phyloP scores from a whole-genome alignment of 2,888 invertebrate genomes.

The Biston betularia region DNA sequence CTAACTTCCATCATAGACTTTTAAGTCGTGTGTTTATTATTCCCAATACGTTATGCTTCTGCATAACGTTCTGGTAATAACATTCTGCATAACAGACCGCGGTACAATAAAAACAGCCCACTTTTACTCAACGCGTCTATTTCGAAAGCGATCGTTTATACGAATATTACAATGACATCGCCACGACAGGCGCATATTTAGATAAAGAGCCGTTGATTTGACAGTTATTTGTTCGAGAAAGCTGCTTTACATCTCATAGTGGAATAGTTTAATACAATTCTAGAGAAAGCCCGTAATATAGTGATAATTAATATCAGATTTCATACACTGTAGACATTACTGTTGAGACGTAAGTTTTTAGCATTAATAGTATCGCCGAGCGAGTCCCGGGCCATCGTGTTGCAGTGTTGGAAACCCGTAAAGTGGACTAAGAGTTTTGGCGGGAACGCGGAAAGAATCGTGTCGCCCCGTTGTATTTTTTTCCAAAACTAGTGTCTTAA shows the following conservation, averaged over 20 bases:
- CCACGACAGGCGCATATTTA: constrained; percentile 21
- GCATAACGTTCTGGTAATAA: too few relatives aligned
- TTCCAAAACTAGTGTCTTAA: too few relatives aligned
- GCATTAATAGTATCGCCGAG: too few relatives aligned
- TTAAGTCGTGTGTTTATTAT: not conserved
- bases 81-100: not conserved
- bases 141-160: constrained; percentile 23
- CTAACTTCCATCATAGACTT: not conserved
- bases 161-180: constrained; percentile 20
- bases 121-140: constrained; percentile 15
- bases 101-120: constrained; percentile 13
- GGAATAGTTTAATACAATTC: constrained; percentile 13
- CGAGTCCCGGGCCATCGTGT: too few relatives aligned
- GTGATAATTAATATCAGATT: not conserved
- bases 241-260: constrained; percentile 11
- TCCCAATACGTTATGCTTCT: too few relatives aligned
- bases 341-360: too few relatives aligned
- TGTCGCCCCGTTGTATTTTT: too few relatives aligned
- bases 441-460: too few relatives aligned
- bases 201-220: constrained; percentile 20
- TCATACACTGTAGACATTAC: not conserved
- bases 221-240: constrained; percentile 32
- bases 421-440: too few relatives aligned
- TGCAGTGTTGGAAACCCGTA: too few relatives aligned
- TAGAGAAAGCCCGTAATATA: constrained; percentile 1